Evolutionary conservation across 2,113 vertebrate genomes (phyloP).

Genomic region (Gymnobelideus leadbeateri): DNA sequence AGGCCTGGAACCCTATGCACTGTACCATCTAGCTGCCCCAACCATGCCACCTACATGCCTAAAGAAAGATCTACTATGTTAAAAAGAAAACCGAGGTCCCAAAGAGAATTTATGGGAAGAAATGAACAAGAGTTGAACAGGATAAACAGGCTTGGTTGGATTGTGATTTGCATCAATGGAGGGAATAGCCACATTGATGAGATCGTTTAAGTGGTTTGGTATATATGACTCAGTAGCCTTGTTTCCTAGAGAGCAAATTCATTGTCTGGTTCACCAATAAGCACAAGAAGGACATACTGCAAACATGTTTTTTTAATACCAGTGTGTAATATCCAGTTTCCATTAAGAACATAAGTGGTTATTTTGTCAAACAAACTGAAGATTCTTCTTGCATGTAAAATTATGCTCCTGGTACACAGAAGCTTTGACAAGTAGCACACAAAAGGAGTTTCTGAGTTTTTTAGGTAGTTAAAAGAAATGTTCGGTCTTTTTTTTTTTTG

Average conservation of each 20-base stretch:
- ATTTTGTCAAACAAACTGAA: neutral
- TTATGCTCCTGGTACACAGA: neutral
- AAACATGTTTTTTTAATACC: neutral
- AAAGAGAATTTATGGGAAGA: neutral
- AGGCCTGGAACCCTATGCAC: neutral
- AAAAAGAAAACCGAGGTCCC: neutral
- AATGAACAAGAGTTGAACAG: neutral
- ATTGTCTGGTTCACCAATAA: neutral
- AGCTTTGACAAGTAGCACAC: neutral
- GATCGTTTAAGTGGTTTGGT: neutral
- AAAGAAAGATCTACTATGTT: neutral
- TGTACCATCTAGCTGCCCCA: neutral
- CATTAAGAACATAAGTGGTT: neutral
- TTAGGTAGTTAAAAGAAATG: conserved; percentile 10
- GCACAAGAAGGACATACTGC: neutral
- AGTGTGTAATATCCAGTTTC: neutral
- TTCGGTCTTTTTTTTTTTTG: too few species aligned
- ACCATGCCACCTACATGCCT: neutral
- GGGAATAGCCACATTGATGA: neutral
- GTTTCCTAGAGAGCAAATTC: neutral
- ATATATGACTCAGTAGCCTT: neutral
- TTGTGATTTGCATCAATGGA: neutral
- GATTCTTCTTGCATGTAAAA: neutral
- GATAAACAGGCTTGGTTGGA: neutral
- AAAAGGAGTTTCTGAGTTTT: neutral